Evolutionary conservation across 2,113 vertebrate genomes (phyloP).

Genomic region (Rousettus leschenaultii): DNA sequence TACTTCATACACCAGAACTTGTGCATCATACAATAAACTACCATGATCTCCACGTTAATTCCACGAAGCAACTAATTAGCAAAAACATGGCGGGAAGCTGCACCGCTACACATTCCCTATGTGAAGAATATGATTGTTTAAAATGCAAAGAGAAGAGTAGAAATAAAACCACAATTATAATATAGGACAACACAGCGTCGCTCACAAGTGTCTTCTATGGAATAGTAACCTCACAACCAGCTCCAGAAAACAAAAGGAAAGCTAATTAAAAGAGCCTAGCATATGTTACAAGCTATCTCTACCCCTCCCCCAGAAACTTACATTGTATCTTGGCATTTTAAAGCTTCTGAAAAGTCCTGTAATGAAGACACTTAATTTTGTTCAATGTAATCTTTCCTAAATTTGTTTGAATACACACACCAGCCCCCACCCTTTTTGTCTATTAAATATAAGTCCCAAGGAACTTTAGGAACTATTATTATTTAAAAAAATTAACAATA

Average conservation of each 20-base stretch:
- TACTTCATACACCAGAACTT: conserved; percentile 14
- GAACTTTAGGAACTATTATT: not conserved
- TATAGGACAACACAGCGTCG: not conserved
- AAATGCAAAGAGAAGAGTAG: not conserved
- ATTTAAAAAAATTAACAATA: not conserved
- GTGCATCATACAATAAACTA: conserved; percentile 21
- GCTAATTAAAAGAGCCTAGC: not conserved
- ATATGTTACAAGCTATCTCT: not conserved
- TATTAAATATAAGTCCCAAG: not conserved
- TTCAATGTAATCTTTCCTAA: not conserved
- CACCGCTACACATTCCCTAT: not conserved
- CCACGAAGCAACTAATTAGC: conserved; percentile 40
- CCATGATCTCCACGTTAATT: not conserved
- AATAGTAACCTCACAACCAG: not conserved
- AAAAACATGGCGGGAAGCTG: conserved; percentile 35
- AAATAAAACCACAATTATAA: not conserved
- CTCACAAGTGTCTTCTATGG: not conserved
- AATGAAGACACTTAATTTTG: not conserved
- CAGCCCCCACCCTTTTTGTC: not conserved
- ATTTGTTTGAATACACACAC: not conserved
- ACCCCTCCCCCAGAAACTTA: not conserved
- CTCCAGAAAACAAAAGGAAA: not conserved
- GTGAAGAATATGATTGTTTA: not conserved
- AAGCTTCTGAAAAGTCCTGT: conserved; percentile 20
- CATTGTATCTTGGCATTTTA: not conserved